Percentiles rank a stretch among this genome's conserved stretches.
Evolutionary conservation across 2,797 vertebrate species (phyloP).

Genomic region (Ptychobarbus kaznakovi): DNA sequence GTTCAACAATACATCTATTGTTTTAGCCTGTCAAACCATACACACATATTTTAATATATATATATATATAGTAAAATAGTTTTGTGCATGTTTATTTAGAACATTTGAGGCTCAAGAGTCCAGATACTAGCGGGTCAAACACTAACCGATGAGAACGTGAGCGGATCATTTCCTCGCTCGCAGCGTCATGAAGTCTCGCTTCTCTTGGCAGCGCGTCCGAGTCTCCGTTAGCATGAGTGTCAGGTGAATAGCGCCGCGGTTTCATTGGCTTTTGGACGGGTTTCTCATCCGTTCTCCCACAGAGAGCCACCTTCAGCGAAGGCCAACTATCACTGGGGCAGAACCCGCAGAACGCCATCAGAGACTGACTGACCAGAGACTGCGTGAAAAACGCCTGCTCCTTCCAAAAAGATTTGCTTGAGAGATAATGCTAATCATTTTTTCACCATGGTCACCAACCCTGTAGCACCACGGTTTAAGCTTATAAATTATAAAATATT

Average conservation of each 20-base stretch:
- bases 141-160: background rate
- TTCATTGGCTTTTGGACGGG: background rate
- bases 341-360: background rate
- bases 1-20: too few species aligned
- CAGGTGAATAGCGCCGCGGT: slow-evolving; percentile 21
- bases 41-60: too few species aligned
- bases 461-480: background rate
- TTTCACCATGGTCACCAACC: background rate
- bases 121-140: background rate
- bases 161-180: background rate
- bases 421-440: background rate
- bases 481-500: background rate
- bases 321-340: slow-evolving; percentile 7
- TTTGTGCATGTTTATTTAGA: background rate
- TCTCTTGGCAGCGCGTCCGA: background rate
- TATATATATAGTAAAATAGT: background rate
- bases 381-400: background rate
- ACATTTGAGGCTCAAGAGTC: background rate
- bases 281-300: slow-evolving; percentile 19
- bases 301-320: background rate
- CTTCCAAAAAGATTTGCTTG: background rate
- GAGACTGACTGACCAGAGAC: background rate
- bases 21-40: too few species aligned
- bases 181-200: background rate
- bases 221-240: slow-evolving; percentile 3